Evolutionary conservation across 92 coral and sea anemone genomes (phyloP), one percentile per base, ranked within the genome.

Genomic region (Pocillopora meandrina): DNA sequence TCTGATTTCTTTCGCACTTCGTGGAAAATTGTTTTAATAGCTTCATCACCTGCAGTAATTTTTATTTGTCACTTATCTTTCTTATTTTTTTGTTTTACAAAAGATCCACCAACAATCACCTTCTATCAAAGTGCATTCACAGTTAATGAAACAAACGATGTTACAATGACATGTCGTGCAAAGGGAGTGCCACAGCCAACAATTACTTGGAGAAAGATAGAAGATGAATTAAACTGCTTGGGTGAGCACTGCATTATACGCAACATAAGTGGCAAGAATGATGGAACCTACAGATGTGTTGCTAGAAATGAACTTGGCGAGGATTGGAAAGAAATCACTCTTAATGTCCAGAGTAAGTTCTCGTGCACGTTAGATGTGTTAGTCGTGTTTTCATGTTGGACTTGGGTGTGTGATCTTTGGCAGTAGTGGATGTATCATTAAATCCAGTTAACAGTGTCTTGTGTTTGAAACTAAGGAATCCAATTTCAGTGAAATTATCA

Each of bases 111-210:
- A 21, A 81, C 74, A 77, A 89, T 93, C 12, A 59, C 65, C 5
- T 66, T 26, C 47, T 72, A 85, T 11, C 34, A 55, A 52, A 65
- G 33, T 9, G 49, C 34, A 9, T 76, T 79, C 63, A 55, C 74
- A 17, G 87, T 87, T 9, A 93, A 93, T 82, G 90, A 84, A 63
- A 86, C 91, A 15, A 63, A 72, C 23, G 36, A 75, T 31, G 92
- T 88, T 2, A 85, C 66, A 4, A 85, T 93, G 85, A 65, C 75
- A 64, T 93, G 98, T 20, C 59, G 74, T 26, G 93, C 90, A 55
- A 85, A 79, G 2, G 98, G 98, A 18, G 91, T 93, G 20, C 98
- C 98, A 18, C 13, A 19, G 59, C 98, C 98, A 0, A 64, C 35
- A 26, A 80, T 92, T 5, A 82, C 68, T 12, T 93, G 98, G 98